Evolutionary conservation across 2,113 vertebrate genomes (phyloP).

Genomic region (Dissostichus mawsoni): DNA sequence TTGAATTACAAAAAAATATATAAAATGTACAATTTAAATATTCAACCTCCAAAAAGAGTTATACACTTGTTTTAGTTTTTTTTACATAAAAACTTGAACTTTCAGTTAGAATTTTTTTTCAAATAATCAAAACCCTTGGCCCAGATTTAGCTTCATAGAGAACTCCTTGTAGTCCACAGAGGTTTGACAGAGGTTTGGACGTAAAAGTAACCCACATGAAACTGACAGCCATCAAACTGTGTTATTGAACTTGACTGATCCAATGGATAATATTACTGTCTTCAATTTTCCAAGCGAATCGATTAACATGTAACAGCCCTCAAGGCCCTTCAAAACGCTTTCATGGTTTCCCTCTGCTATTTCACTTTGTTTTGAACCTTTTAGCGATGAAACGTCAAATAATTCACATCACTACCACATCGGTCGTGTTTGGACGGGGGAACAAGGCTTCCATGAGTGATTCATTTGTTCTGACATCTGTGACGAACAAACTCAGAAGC

Average conservation of each 20-base stretch:
- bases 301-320: slow-evolving; percentile 22
- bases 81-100: no score
- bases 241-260: slow-evolving; percentile 21
- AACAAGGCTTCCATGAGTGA: slow-evolving; percentile 22
- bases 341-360: slow-evolving; percentile 32
- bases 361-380: slow-evolving; percentile 41
- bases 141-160: no score
- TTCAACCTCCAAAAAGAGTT: no score
- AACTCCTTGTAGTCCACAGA: neutral
- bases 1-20: no score
- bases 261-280: slow-evolving; percentile 18
- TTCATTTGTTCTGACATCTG: slow-evolving; percentile 44
- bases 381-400: slow-evolving; percentile 34
- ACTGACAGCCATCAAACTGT: slow-evolving; percentile 13
- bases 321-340: neutral
- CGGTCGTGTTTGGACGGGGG: neutral
- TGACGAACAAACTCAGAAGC: slow-evolving; percentile 20
- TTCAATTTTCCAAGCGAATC: slow-evolving; percentile 20
- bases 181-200: slow-evolving; percentile 10
- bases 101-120: no score
- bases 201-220: slow-evolving; percentile 8
- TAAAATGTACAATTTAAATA: no score
- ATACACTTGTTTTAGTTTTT: no score
- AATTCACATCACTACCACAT: slow-evolving; percentile 35
- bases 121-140: no score